Evolutionary conservation across 1,140 invertebrate species (phyloP).

Genomic region (Drosophila murphyi): DNA sequence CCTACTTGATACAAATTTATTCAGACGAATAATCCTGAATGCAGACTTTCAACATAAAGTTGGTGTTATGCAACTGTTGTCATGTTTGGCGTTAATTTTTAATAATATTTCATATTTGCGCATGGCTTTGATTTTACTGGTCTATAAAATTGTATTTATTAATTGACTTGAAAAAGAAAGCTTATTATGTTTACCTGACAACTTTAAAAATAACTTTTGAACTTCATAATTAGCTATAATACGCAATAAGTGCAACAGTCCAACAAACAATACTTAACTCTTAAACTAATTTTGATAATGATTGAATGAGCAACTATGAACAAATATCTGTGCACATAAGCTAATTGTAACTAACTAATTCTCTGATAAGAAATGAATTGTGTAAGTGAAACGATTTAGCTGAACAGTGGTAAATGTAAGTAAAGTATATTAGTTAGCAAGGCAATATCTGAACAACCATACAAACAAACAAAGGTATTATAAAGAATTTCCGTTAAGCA

Average conservation of each 20-base stretch:
- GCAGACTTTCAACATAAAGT: neutral
- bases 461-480: slow-evolving; percentile 6
- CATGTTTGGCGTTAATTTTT: slow-evolving; percentile 13
- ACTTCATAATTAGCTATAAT: neutral
- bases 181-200: slow-evolving; percentile 1
- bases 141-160: slow-evolving; percentile 17
- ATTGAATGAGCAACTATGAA: neutral
- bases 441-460: neutral
- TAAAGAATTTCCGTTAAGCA: slow-evolving; percentile 8
- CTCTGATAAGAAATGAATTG: neutral
- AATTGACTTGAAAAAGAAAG: neutral
- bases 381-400: slow-evolving; percentile 24
- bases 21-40: neutral
- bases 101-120: slow-evolving; percentile 17
- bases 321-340: neutral
- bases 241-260: slow-evolving; percentile 1
- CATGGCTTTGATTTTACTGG: slow-evolving; percentile 36
- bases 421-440: slow-evolving; percentile 8
- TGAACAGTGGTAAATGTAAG: slow-evolving; percentile 25
- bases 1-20: no score
- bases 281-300: neutral
- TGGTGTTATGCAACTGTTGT: slow-evolving; percentile 20
- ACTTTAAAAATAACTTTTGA: slow-evolving; percentile 7
- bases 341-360: neutral
- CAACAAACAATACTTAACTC: neutral